Base-by-base conservation (phyloP, 1,140 invertebrate species). In the Zeugodacus cucurbitae region DNA sequence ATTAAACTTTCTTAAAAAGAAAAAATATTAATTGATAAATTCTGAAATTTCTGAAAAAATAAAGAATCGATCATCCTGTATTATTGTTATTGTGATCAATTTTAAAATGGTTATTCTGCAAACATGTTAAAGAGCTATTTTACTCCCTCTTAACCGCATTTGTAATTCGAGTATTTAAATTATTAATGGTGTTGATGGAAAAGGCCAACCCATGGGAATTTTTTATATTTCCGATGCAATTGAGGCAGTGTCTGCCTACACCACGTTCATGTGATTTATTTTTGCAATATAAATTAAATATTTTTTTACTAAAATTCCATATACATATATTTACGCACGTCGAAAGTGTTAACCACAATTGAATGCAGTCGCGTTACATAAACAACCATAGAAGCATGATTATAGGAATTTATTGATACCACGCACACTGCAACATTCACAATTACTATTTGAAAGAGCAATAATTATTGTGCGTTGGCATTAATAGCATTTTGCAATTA, bases 401-500 rank as follows among this genome's bases (percentile, higher is more conserved):
- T 41, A 41, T 41, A 41, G 37, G 37, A 41, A 41, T 41, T 41
- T 41, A 41, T 41, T 41, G 37, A 41, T 3, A 7, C 7, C 37
- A 3, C 74, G 37, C 44, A 20, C n/a, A 32, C 44, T n/a, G n/a
- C 48, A 54, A 54, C 29, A 37, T n/a, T 26, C 57, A 32, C 44
- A 59, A 20, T 10, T 17, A 22, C 20, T 20, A 34, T 34, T 58
- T 20, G 48, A 34, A 57, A 29, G n/a, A 2, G 67, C 64, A 78
- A 88, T 74, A 22, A 88, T 88, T 74, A 88, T 88, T 48, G 37
- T 34, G 26, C 29, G 32, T 20, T 74, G 41, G 48, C 37, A 64
- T 78, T 88, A 88, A 88, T 44, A 88, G 87, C 87, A 78, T 88
- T 78, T 88, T 78, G 57, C 87, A 88, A 88, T 88, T 74, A 74